Percentiles rank a stretch among this genome's conserved stretches.
phyloP scores from a whole-genome alignment of 35 echinoderm and acorn worm genomes.

The Acanthaster planci region DNA sequence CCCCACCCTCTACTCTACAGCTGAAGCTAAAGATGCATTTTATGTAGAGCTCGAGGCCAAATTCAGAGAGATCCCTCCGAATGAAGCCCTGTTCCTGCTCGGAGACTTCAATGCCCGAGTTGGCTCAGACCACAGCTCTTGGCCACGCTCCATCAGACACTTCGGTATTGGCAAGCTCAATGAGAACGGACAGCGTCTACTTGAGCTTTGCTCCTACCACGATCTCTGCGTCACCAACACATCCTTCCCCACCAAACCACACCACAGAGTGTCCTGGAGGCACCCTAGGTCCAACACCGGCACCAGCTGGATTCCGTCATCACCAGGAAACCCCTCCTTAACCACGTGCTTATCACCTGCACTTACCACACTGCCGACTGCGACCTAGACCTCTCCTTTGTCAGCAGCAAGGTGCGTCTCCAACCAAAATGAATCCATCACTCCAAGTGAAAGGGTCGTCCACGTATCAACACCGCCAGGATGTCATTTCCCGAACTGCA shows the following conservation, averaged over 20 bases:
- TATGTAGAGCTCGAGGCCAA: conserved; percentile 35
- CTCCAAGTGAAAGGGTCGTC: neutral
- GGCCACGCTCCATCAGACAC: conserved; percentile 19
- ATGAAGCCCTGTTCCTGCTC: conserved; percentile 25
- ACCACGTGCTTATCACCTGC: conserved; percentile 41
- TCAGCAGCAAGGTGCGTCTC: conserved; percentile 31
- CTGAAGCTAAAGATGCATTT: conserved; percentile 26
- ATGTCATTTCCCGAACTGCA: neutral
- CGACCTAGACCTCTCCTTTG: conserved; percentile 57
- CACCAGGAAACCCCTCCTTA: neutral
- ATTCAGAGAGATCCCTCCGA: neutral
- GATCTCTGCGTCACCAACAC: conserved; percentile 47
- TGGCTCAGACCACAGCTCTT: conserved; percentile 31
- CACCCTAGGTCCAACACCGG: conserved; percentile 42
- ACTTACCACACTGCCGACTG: conserved; percentile 67
- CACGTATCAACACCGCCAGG: conserved; percentile 5
- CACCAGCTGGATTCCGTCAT: conserved; percentile 49
- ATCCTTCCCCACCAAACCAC: conserved; percentile 9
- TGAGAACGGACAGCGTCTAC: conserved; percentile 45
- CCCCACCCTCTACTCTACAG: conserved; percentile 15
- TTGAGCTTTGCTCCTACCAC: too few species aligned
- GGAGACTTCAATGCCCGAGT: conserved; percentile 44
- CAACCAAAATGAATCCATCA: too few species aligned
- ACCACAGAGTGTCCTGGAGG: conserved; percentile 51
- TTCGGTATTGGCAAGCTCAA: conserved; percentile 10